These are phyloP conservation scores for Yponomeuta plumbellus DNA, from an alignment of 2,888 invertebrate species.

Conservation along the genomic window DNA sequence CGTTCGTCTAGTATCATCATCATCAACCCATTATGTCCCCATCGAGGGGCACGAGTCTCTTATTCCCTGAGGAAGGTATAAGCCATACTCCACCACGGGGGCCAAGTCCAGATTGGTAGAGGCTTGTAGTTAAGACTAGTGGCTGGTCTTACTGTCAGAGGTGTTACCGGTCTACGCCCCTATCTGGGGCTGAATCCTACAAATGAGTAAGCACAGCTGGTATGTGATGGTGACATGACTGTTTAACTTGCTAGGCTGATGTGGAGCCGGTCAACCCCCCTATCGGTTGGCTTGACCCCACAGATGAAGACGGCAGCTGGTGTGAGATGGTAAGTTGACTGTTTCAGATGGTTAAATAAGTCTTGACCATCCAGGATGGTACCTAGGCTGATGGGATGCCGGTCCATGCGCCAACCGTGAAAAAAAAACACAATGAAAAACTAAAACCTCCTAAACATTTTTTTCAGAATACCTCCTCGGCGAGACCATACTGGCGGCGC, in stretches of 20 bases:
- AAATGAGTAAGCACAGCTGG: slow-evolving; percentile 76
- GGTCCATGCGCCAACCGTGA: not conserved
- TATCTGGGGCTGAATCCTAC: slow-evolving; percentile 89
- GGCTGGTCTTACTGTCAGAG: too few relatives aligned
- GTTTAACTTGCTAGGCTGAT: slow-evolving; percentile 62
- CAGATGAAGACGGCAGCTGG: slow-evolving; percentile 71
- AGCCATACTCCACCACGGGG: too few relatives aligned
- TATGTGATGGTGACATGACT: slow-evolving; percentile 68
- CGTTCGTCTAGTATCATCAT: slow-evolving; percentile 74
- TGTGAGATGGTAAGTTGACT: slow-evolving; percentile 10
- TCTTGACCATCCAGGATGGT: too few relatives aligned
- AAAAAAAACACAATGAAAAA: not conserved
- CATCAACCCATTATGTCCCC: too few relatives aligned
- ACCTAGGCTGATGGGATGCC: too few relatives aligned
- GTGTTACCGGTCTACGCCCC: slow-evolving; percentile 88
- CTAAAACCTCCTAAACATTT: not conserved
- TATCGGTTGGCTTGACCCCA: slow-evolving; percentile 90
- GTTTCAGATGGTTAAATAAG: too few relatives aligned
- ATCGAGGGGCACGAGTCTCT: too few relatives aligned
- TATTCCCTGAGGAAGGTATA: too few relatives aligned
- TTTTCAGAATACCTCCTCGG: slow-evolving; percentile 86
- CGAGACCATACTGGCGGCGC: slow-evolving; percentile 85
- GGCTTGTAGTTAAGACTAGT: too few relatives aligned
- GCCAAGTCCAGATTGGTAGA: too few relatives aligned
- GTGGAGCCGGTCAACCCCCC: slow-evolving; percentile 87